phyloP scores from a whole-genome alignment of 2,888 invertebrate genomes.

The Dioctria rufipes region DNA sequence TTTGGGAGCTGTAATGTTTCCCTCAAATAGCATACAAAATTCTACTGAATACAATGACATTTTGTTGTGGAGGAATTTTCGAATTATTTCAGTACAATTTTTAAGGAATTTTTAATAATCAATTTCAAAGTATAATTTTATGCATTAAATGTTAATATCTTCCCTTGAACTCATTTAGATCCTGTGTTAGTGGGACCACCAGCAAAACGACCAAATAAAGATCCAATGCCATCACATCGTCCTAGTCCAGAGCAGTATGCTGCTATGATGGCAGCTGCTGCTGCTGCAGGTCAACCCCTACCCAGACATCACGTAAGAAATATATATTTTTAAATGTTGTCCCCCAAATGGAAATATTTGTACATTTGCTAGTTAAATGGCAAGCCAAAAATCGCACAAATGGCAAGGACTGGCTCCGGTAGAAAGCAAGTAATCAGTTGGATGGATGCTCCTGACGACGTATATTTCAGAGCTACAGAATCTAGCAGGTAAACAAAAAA shows the following conservation, averaged over 20 bases:
- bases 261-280: slow-evolving; percentile 79
- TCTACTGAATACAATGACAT: too few relatives aligned
- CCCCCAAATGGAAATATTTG: slow-evolving; percentile 13
- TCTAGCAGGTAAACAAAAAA: slow-evolving; percentile 81
- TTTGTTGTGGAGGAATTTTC: too few relatives aligned
- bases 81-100: too few relatives aligned
- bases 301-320: slow-evolving; percentile 79
- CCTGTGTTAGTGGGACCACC: slow-evolving; percentile 75
- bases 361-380: slow-evolving; percentile 78
- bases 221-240: slow-evolving; percentile 81
- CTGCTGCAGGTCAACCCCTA: slow-evolving; percentile 79
- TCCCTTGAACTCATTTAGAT: slow-evolving; percentile 38
- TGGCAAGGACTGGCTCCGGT: slow-evolving; percentile 82
- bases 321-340: slow-evolving; percentile 54
- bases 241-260: slow-evolving; percentile 81
- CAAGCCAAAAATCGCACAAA: slow-evolving; percentile 85
- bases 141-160: too few relatives aligned
- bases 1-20: too few relatives aligned
- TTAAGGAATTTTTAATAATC: too few relatives aligned
- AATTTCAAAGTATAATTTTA: too few relatives aligned
- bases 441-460: slow-evolving; percentile 98
- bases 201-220: slow-evolving; percentile 86
- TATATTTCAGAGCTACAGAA: slow-evolving; percentile 94
- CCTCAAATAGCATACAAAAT: too few relatives aligned
- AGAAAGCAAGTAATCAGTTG: slow-evolving; percentile 96